Base-by-base conservation (phyloP, 2,888 invertebrate species). In the Eupithecia vulgata region DNA sequence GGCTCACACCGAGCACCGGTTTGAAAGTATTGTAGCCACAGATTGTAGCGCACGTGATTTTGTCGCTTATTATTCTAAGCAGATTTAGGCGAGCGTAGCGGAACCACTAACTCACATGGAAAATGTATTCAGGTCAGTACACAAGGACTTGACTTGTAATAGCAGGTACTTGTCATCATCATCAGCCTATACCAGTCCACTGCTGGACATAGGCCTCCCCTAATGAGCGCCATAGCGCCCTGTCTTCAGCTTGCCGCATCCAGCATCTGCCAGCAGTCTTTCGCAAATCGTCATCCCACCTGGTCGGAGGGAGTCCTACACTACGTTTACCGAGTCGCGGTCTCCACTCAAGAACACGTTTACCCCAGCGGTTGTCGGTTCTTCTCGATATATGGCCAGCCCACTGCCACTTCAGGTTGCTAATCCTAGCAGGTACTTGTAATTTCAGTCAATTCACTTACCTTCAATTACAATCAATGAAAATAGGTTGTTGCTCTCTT, bases 401-500 rank as follows among this genome's bases (percentile, higher is more conserved):
- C n/a, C n/a, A n/a, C n/a, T n/a, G n/a, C n/a, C n/a, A n/a, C n/a
- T n/a, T n/a, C n/a, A n/a, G n/a, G n/a, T n/a, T n/a, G n/a, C n/a
- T n/a, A n/a, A n/a, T n/a, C n/a, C n/a, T 21, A 52, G 3, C 7
- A 52, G n/a, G 21, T 48, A 48, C 25, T 25, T 13, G 57, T 25
- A 21, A 57, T 25, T 25, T 57, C 52, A 52, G 1, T 52, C 21
- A 25, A 21, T 66, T 10, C 52, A 75, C 67, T 78, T 76, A 80
- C 80, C 79, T 71, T 57, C 70, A 68, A 73, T 69, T 59, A 74
- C 80, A 68, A 76, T 75, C 57, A 78, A 34, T 68, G 70, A 59
- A 35, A 76, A 76, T 61, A 80, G 70, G 78, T 77, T 74, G 57
- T 73, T 76, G 15, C 80, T 78, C 73, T 85, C 83, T 37, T 67